Base-by-base conservation (phyloP, 92 coral and sea anemone genomes). In the Paramuricea clavata region DNA sequence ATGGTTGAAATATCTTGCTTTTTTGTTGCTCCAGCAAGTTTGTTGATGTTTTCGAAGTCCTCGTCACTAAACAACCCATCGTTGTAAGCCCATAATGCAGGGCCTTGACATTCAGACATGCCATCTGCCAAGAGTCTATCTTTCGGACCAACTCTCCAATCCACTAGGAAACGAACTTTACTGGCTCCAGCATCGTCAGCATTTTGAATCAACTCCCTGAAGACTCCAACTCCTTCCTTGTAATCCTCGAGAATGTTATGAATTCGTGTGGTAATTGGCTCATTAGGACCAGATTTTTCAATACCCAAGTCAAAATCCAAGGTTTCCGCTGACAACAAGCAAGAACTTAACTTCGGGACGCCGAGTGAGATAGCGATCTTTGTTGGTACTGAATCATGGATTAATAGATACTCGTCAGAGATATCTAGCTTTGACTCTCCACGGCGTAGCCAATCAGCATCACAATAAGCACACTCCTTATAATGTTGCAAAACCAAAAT, bases 101-200 rank as follows among this genome's bases (percentile, higher is more conserved):
- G 97, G 44, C 98, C 98, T 83, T 95, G 98, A 6, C 94, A 91
- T 54, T 92, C 94, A n/a, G 93, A 88, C 91, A 95, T 91, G 75
- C 95, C 98, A 26, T 95, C 81, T 31, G 97, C 87, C 49, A 95
- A 76, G 6, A 95, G 83, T 26, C 87, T 87, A 75, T 90, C 93
- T 43, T 75, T 68, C 21, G 93, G 93, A 81, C 89, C 87, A 56
- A 70, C 56, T 52, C 98, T 86, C 98, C 97, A 95, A 81, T 95
- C 98, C 32, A 95, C 73, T 39, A 95, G 88, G 75, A 95, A 95
- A 79, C 90, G 92, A 11, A 95, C 93, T 76, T 95, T 97, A 10
- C 86, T 89, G 57, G 97, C 98, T 47, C 94, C 94, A 44, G 98
- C 97, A 59, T 95, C 98, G 43, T 95, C 98, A 73, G 98, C 98